Conservation (phyloP, 2,888 invertebrate genomes). For the Fragum whitleyi region DNA sequence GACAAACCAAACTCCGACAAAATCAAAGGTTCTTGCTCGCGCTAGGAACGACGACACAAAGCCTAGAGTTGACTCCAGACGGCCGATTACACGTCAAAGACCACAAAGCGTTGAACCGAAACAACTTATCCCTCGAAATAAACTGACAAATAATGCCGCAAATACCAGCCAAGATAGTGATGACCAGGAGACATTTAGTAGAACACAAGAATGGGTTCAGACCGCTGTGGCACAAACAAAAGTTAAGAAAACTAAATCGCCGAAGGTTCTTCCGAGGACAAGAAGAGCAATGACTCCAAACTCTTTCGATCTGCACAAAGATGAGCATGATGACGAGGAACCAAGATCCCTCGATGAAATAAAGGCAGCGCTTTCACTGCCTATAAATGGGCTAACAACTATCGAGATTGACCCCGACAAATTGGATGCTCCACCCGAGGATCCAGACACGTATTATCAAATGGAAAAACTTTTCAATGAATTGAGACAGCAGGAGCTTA, state of each 20-base stretch:
- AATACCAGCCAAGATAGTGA: slow-evolving; percentile 61
- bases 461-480: slow-evolving; percentile 83
- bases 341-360: slow-evolving; percentile 78
- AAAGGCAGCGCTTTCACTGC: slow-evolving; percentile 72
- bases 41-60: slow-evolving; percentile 59
- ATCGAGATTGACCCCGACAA: slow-evolving; percentile 69
- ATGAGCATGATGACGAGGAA: slow-evolving; percentile 69
- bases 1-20: slow-evolving; percentile 27
- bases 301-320: slow-evolving; percentile 64
- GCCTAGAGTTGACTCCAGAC: slow-evolving; percentile 42
- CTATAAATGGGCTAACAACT: slow-evolving; percentile 68
- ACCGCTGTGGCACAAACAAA: slow-evolving; percentile 72
- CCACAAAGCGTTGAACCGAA: slow-evolving; percentile 68
- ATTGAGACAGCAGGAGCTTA: slow-evolving; percentile 77
- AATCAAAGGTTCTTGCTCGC: slow-evolving; percentile 66
- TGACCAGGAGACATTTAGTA: slow-evolving; percentile 64
- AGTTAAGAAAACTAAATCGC: slow-evolving; percentile 60
- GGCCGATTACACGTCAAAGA: slow-evolving; percentile 54
- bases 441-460: slow-evolving; percentile 79
- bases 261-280: slow-evolving; percentile 46
- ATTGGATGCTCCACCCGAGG: slow-evolving; percentile 80
- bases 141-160: slow-evolving; percentile 42
- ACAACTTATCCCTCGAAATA: slow-evolving; percentile 51
- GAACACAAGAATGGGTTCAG: slow-evolving; percentile 79
- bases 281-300: slow-evolving; percentile 75